Percentiles rank a stretch among this genome's conserved stretches.
phyloP scores from a whole-genome alignment of 2,888 invertebrate genomes.

The Gonocerus acuteangulatus region DNA sequence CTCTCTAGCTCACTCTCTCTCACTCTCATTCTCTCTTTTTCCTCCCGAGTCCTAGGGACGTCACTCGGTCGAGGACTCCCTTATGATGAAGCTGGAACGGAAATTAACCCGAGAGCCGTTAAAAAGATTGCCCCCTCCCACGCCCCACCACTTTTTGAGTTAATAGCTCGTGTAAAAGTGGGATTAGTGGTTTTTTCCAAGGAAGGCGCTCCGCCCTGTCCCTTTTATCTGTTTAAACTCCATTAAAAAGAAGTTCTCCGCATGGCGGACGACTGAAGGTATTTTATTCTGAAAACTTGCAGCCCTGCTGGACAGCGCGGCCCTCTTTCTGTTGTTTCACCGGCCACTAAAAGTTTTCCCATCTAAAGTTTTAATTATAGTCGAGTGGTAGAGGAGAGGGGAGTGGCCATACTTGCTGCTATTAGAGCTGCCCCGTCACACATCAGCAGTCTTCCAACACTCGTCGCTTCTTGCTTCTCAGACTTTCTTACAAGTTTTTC shows the following conservation, averaged over 20 bases:
- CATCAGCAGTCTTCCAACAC: not conserved
- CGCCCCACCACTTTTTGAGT: conserved; percentile 16
- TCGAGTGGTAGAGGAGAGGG: too few species aligned
- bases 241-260: conserved; percentile 17
- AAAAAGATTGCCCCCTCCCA: conserved; percentile 3
- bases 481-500: too few species aligned
- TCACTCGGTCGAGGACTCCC: not conserved
- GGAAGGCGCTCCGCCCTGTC: not conserved
- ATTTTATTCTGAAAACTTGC: not conserved
- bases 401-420: not conserved
- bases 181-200: conserved; percentile 9
- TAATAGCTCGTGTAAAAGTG: conserved; percentile 18
- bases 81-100: conserved; percentile 1
- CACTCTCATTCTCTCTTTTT: too few species aligned
- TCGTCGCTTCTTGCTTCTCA: too few species aligned
- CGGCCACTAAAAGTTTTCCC: conserved; percentile 29
- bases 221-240: conserved; percentile 18
- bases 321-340: not conserved
- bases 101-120: conserved; percentile 11
- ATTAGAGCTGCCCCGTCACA: not conserved
- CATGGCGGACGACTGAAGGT: not conserved
- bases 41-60: too few species aligned
- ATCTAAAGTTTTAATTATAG: conserved; percentile 35
- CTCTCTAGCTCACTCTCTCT: too few species aligned
- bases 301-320: conserved; percentile 7